Percentiles rank a stretch among this genome's conserved stretches.
phyloP scores from a whole-genome alignment of 2,797 vertebrate genomes.

The Rhynchotus rufescens region DNA sequence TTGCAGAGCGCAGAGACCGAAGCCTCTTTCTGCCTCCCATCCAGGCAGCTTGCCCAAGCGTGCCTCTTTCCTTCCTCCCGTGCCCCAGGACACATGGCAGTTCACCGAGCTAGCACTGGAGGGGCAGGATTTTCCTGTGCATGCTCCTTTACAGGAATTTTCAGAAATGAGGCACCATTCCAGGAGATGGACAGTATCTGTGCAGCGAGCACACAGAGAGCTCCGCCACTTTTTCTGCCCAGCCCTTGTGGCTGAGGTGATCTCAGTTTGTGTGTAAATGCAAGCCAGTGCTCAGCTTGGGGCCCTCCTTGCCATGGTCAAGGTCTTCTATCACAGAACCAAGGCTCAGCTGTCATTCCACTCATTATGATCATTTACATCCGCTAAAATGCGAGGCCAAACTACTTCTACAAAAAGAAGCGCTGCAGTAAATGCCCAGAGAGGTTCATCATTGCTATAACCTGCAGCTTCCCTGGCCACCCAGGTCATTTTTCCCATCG shows the following conservation, averaged over 20 bases:
- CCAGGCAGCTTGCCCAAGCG: conserved; percentile 26
- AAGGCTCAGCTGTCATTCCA: neutral
- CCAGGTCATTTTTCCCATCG: neutral
- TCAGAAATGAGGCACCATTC: neutral
- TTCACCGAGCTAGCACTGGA: neutral
- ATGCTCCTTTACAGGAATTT: neutral
- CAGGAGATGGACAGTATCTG: neutral
- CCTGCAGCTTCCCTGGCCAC: accelerated
- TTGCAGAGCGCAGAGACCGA: conserved; percentile 14
- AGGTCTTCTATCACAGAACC: neutral
- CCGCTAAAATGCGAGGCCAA: neutral
- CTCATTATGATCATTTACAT: neutral
- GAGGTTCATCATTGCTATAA: neutral
- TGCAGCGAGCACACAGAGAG: neutral
- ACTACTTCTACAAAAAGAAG: neutral
- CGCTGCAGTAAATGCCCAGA: neutral
- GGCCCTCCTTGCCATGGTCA: neutral
- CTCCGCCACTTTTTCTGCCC: neutral
- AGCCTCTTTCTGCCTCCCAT: conserved; percentile 11
- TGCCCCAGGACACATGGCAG: conserved; percentile 52
- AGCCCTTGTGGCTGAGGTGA: neutral
- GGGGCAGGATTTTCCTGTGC: conserved; percentile 20
- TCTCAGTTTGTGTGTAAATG: neutral
- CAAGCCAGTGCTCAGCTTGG: neutral
- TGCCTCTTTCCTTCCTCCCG: conserved; percentile 45